phyloP scores from a whole-genome alignment of 2,797 vertebrate species.

The Siniperca undulata region DNA sequence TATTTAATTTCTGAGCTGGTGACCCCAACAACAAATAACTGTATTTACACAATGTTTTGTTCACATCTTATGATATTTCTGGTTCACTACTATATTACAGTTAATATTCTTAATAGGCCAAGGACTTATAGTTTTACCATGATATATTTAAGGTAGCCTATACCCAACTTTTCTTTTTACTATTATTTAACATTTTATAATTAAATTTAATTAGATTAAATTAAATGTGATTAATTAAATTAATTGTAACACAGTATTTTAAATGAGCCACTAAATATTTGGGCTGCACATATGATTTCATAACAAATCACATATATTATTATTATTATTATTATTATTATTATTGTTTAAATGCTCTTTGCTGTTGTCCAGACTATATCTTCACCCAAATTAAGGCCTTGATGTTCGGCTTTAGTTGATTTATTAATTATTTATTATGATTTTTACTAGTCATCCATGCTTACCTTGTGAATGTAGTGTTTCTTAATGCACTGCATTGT shows the following conservation, averaged over 20 bases:
- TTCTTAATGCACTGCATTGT: conserved; percentile 51
- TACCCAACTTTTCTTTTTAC: background rate
- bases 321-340: too few relatives aligned
- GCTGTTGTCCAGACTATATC: background rate
- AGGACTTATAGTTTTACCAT: background rate
- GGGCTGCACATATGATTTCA: background rate
- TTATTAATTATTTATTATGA: conserved; percentile 12
- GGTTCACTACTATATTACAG: background rate
- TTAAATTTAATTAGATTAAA: background rate
- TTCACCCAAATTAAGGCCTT: background rate
- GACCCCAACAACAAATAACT: conserved; percentile 56
- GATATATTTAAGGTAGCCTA: background rate
- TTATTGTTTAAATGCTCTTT: background rate
- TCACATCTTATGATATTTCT: background rate
- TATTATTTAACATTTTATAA: background rate
- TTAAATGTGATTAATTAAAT: background rate
- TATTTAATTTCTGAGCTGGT: conserved; percentile 75
- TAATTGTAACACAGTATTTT: background rate
- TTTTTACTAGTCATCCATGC: background rate
- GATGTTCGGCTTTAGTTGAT: background rate
- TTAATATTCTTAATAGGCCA: background rate
- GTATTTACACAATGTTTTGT: background rate
- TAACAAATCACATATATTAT: background rate
- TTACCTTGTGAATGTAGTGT: background rate
- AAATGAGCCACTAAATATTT: background rate